phyloP scores from a whole-genome alignment of 1,140 invertebrate species.

The Myzus persicae region DNA sequence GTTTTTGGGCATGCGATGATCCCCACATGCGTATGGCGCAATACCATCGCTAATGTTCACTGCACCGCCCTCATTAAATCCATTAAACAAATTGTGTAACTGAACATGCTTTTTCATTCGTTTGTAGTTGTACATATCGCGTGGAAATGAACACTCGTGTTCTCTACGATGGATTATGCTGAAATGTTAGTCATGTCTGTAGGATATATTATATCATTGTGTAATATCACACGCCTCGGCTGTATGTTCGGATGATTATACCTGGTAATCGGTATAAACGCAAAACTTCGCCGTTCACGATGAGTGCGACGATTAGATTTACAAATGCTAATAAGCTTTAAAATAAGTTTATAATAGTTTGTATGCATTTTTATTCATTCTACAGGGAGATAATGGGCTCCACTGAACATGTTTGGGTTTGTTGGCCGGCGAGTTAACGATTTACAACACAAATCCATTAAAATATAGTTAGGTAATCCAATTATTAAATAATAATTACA shows the following conservation, averaged over 20 bases:
- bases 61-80: background rate
- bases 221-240: too few relatives aligned
- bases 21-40: background rate
- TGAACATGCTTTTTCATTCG: background rate
- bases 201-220: background rate
- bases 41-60: background rate
- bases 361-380: too few relatives aligned
- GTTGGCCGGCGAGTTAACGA: too few relatives aligned
- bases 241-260: background rate
- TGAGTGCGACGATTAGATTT: background rate
- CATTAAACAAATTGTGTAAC: background rate
- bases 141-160: background rate
- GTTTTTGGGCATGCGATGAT: background rate
- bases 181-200: background rate
- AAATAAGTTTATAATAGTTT: too few relatives aligned
- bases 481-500: too few relatives aligned
- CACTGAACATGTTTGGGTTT: too few relatives aligned
- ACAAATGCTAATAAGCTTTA: too few relatives aligned
- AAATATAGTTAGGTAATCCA: too few relatives aligned
- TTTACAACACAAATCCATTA: too few relatives aligned
- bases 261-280: too few relatives aligned
- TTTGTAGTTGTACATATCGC: background rate
- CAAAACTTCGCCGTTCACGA: background rate
- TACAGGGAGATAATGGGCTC: too few relatives aligned
- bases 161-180: background rate